Base-by-base conservation (phyloP, 1,140 invertebrate species). In the Zaprionus nigranus region DNA sequence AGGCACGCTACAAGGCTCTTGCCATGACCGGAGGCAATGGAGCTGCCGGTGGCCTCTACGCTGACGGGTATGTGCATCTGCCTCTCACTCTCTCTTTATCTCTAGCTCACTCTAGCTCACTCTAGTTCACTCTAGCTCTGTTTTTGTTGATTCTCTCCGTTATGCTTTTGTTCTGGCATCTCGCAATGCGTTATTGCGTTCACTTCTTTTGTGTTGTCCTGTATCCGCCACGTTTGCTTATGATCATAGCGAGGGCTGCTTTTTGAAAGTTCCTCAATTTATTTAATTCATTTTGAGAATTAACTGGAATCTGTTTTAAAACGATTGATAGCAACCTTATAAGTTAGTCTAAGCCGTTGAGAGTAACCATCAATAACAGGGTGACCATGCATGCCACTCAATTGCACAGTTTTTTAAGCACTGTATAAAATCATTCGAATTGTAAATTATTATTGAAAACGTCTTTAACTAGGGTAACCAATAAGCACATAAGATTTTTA, bases 1-100 rank as follows among this genome's bases (percentile, higher is more conserved):
- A 97, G 84, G 96, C 96, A 3, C 94, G 96, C 60, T 98, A 98
- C 91, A 97, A 97, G 68, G 97, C 97, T 6, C 93, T 97, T 59
- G 94, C 95, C 38, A 93, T 95, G 90, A 94, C 94, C 3, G 93
- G 94, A 0, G 51, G 62, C 34, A 60, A 43, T 11, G 64, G 79
- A 58, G 51, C 73, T 43, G 61, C 70, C 22, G 49, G 46, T 56
- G 67, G 78, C 15, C 77, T 75, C 28, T 90, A 85, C 36, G 73
- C 65, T 30, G 90, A 92, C 59, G 90, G 90, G 90, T 92, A 91
- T 75, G 90, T 91, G 63, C 22, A 12, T 13, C 3, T 13, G 34
- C 17, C 51, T 30, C n/a, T 30, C 51, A 3, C 34, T 30, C 51
- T 6, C 34, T 26, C 46, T 38, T 40, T 28, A 30, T 60, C 17